Conservation (phyloP, 2,113 vertebrate genomes). For the Poicephalus meyeri region DNA sequence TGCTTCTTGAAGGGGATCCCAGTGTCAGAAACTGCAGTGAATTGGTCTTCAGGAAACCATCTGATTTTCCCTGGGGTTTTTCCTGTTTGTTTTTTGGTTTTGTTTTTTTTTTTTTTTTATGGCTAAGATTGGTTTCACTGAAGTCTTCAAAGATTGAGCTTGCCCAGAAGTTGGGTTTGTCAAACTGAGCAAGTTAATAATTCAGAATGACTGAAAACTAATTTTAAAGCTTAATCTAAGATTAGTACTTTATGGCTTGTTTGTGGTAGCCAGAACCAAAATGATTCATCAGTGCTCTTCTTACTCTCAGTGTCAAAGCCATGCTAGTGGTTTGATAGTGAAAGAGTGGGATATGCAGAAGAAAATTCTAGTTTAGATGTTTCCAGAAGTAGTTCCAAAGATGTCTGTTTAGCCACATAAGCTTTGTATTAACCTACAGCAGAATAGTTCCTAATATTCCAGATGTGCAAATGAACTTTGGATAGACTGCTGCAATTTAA, state of each 20-base stretch:
- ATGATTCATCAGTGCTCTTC: not conserved
- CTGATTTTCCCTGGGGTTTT: not conserved
- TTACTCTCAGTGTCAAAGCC: not conserved
- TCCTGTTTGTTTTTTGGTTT: too few relatives aligned
- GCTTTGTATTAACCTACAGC: not conserved
- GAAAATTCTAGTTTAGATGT: not conserved
- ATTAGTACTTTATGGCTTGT: not conserved
- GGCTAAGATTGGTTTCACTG: not conserved
- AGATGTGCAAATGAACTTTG: not conserved
- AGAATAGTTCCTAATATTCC: not conserved
- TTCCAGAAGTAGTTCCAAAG: not conserved
- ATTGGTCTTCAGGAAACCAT: not conserved
- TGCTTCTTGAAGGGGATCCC: not conserved
- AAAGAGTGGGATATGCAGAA: not conserved
- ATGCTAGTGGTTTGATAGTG: not conserved
- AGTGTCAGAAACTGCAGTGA: not conserved
- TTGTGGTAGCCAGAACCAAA: not conserved
- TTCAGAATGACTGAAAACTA: not conserved
- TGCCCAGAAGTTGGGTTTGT: not conserved
- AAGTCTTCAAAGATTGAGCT: not conserved
- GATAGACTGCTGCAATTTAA: not conserved
- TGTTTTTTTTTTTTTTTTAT: fast-evolving
- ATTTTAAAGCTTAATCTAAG: not conserved
- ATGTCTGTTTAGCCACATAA: not conserved
- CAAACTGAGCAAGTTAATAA: not conserved